Conservation (phyloP, 2,888 invertebrate genomes). For the Caprella mutica region DNA sequence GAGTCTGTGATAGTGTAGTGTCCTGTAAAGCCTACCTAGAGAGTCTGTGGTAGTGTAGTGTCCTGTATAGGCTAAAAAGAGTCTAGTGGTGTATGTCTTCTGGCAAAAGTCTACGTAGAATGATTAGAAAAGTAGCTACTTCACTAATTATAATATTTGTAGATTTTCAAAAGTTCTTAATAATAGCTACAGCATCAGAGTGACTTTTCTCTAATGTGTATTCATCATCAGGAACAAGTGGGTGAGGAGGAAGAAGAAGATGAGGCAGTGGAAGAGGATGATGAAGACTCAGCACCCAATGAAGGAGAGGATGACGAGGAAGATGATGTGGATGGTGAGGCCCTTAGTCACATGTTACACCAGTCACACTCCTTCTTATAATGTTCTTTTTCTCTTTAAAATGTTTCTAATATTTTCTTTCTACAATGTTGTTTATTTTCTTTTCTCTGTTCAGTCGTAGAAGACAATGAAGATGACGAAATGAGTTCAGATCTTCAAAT, state of each 20-base stretch:
- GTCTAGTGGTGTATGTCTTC: too few relatives aligned
- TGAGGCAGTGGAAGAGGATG: neutral
- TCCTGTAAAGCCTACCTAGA: too few relatives aligned
- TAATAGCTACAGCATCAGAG: too few relatives aligned
- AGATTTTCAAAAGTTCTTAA: too few relatives aligned
- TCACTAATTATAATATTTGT: too few relatives aligned
- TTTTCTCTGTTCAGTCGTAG: slow-evolving; percentile 2
- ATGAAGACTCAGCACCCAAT: neutral
- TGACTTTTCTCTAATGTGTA: too few relatives aligned
- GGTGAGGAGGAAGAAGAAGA: slow-evolving; percentile 1
- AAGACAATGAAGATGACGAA: slow-evolving; percentile 6
- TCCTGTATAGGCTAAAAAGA: too few relatives aligned
- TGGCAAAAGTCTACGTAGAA: too few relatives aligned
- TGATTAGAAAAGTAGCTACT: too few relatives aligned
- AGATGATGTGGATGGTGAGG: neutral
- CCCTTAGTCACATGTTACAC: too few relatives aligned
- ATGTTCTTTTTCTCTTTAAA: neutral
- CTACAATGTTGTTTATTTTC: neutral
- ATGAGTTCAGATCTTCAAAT: neutral
- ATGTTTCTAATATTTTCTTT: neutral
- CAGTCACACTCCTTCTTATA: neutral
- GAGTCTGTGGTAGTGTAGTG: too few relatives aligned
- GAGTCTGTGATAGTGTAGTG: too few relatives aligned
- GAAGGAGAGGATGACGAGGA: neutral
- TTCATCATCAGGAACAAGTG: neutral